Percentiles rank a stretch among this genome's conserved stretches.
Evolutionary conservation across 2,888 invertebrate genomes (phyloP).

Genomic region (Clitarchus hookeri): DNA sequence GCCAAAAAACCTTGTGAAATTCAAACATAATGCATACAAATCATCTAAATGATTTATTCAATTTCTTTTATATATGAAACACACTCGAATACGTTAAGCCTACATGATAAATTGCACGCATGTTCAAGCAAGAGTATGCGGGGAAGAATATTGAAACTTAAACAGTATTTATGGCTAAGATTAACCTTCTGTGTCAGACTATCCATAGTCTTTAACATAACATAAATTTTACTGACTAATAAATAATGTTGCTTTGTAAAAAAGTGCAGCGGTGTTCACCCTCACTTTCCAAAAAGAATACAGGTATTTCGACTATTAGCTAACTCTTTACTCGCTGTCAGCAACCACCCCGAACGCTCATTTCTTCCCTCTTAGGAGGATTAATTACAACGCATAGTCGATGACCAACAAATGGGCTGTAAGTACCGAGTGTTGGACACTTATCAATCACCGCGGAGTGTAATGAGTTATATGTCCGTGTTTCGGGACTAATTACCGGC

Average conservation of each 20-base stretch:
- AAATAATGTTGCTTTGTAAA: neutral
- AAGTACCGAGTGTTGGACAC: neutral
- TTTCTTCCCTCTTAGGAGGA: neutral
- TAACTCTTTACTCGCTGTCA: neutral
- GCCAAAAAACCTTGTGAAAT: too few relatives aligned
- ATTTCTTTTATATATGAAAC: too few relatives aligned
- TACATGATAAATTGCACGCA: neutral
- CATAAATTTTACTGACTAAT: neutral
- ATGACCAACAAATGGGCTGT: neutral
- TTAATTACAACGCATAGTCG: neutral
- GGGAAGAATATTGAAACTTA: neutral
- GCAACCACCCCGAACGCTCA: neutral
- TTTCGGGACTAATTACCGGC: neutral
- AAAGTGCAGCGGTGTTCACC: neutral
- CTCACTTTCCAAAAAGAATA: neutral
- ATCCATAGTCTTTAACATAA: conserved; percentile 7
- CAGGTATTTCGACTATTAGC: neutral
- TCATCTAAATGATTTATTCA: too few relatives aligned
- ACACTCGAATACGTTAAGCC: too few relatives aligned
- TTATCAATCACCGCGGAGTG: neutral
- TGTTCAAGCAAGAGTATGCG: neutral
- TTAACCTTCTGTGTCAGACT: neutral
- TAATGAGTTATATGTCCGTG: neutral
- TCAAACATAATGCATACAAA: too few relatives aligned
- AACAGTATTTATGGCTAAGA: neutral